Evolutionary conservation across 2,113 vertebrate species (phyloP).

Genomic region (Burhinus bistriatus): DNA sequence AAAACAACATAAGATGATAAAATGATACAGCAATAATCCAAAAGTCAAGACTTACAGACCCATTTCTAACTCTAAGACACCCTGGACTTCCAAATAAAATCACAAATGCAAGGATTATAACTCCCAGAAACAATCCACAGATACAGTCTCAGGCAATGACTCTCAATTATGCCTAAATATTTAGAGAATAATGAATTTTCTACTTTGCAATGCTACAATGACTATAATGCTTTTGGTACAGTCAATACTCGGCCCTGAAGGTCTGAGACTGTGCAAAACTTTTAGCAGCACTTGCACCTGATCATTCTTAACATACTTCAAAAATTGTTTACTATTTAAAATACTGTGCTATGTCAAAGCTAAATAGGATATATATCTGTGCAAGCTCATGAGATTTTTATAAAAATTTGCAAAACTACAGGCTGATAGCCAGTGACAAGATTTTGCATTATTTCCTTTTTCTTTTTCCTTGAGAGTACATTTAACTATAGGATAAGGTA

Average conservation of each 20-base stretch:
- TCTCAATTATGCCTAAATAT: not conserved
- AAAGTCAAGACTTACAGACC: not conserved
- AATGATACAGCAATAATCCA: not conserved
- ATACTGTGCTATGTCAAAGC: not conserved
- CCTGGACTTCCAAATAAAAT: not conserved
- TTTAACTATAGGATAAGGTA: not conserved
- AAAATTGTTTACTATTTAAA: not conserved
- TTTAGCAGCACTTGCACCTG: not conserved
- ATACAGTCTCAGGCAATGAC: not conserved
- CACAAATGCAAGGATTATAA: not conserved
- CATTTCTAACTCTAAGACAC: not conserved
- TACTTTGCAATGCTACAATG: fast-evolving
- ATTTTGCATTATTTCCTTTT: not conserved
- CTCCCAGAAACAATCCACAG: not conserved
- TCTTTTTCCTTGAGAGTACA: not conserved
- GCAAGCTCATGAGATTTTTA: not conserved
- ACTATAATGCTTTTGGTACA: not conserved
- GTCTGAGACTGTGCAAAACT: not conserved
- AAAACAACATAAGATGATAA: not conserved
- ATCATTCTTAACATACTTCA: not conserved
- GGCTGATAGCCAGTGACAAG: not conserved
- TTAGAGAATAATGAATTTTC: not conserved
- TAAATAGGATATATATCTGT: not conserved
- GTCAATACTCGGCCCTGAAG: not conserved
- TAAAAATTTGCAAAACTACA: not conserved